phyloP scores from a whole-genome alignment of 1,140 invertebrate species.

The Penaeus japonicus region DNA sequence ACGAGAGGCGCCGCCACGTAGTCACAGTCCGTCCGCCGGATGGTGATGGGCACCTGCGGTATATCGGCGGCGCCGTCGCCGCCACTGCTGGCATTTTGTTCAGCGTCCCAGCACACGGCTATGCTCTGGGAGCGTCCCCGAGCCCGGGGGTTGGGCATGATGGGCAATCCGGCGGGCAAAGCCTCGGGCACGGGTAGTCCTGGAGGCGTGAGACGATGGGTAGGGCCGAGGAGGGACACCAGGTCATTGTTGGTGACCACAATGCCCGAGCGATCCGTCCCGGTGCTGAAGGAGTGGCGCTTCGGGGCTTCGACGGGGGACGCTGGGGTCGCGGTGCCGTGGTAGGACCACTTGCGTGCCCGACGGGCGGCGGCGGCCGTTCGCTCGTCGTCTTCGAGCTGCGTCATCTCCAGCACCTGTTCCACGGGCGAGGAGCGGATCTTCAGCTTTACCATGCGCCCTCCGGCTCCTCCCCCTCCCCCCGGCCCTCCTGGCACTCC shows the following conservation, averaged over 20 bases:
- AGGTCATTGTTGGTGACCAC: constrained; percentile 52
- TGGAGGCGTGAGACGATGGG: constrained; percentile 42
- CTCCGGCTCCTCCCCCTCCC: constrained; percentile 2
- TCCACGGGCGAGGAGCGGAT: constrained; percentile 34
- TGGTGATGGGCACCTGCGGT: constrained; percentile 47
- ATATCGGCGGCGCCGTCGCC: not conserved
- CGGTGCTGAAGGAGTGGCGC: constrained; percentile 55
- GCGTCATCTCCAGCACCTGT: constrained; percentile 44
- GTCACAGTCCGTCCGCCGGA: constrained; percentile 55
- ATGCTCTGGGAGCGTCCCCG: constrained; percentile 56
- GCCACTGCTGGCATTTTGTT: not conserved
- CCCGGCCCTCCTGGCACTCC: not conserved
- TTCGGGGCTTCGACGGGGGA: constrained; percentile 55
- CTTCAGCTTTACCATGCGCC: constrained; percentile 45
- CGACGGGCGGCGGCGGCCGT: constrained; percentile 31
- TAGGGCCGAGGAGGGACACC: constrained; percentile 31
- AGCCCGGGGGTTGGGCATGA: constrained; percentile 36
- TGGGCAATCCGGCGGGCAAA: constrained; percentile 17
- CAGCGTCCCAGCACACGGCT: constrained; percentile 44
- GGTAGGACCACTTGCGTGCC: constrained; percentile 52
- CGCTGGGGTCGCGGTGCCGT: constrained; percentile 41
- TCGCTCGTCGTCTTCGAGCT: constrained; percentile 42
- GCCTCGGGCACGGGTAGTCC: constrained; percentile 34
- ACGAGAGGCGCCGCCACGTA: constrained; percentile 33
- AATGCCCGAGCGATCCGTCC: constrained; percentile 45